Conservation (phyloP, 1,140 invertebrate species). For the Drosophila sp. region DNA sequence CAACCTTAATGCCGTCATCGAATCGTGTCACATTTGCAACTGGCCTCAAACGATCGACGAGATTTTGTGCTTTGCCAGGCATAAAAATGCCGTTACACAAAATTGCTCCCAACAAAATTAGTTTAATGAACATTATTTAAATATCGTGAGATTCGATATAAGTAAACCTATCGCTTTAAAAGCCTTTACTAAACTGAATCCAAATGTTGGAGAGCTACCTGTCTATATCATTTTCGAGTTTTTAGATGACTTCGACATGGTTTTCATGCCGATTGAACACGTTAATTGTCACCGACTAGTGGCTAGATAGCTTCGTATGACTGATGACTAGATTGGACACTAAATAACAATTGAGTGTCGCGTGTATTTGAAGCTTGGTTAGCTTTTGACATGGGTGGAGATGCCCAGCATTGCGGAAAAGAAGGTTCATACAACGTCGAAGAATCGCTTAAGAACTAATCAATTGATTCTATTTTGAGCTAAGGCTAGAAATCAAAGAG, state of each 20-base stretch:
- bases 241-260: slow-evolving; percentile 78
- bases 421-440: slow-evolving; percentile 6
- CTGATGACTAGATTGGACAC: slow-evolving; percentile 56
- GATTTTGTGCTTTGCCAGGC: slow-evolving; percentile 69
- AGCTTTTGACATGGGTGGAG: slow-evolving; percentile 59
- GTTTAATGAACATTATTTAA: slow-evolving; percentile 46
- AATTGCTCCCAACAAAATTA: slow-evolving; percentile 41
- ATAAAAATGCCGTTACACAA: slow-evolving; percentile 50
- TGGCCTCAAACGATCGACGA: slow-evolving; percentile 63
- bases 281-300: slow-evolving; percentile 58
- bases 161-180: slow-evolving; percentile 35
- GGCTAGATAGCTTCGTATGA: slow-evolving; percentile 38
- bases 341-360: slow-evolving; percentile 71
- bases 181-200: slow-evolving; percentile 50
- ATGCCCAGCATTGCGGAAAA: slow-evolving; percentile 28
- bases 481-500: no score
- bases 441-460: not conserved
- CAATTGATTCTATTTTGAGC: no score
- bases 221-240: slow-evolving; percentile 42
- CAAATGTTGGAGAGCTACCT: slow-evolving; percentile 20
- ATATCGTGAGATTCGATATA: not conserved
- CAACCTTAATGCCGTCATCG: slow-evolving; percentile 73
- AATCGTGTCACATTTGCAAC: slow-evolving; percentile 44
- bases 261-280: slow-evolving; percentile 78
- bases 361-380: slow-evolving; percentile 71